Evolutionary conservation across 2,888 invertebrate genomes (phyloP), one percentile per base, ranked within the genome.

Genomic region (Drepanosiphum platanoidis): DNA sequence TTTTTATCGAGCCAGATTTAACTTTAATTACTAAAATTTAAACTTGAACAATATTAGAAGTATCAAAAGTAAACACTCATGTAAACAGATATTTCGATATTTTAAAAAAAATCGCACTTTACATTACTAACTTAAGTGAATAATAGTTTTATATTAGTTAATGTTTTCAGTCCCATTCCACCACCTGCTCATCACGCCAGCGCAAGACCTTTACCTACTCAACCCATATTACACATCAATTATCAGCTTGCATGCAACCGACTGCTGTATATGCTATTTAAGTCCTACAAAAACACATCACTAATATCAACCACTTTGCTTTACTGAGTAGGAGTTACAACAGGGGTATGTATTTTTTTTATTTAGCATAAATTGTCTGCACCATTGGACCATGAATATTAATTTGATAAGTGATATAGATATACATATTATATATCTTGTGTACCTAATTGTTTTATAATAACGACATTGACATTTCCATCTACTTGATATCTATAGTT

Each of bases 131-230:
- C 22, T 18, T 30, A 39, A 3, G 7, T 36, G 32, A 34, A 15
- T 46, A 52, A 27, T 64, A 27, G n/a, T 61, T 71, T 70, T 74
- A 61, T 7, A 8, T 39, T 89, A 75, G 68, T 86, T 15, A 52
- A 52, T 87, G 87, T 32, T 86, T 88, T 88, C 42, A 87, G 93
- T 88, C 93, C 92, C 87, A 90, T 95, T 66, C 96, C 95, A 75
- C 96, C 96, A 15, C 94, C 95, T 77, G 96, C 96, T 32, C 96
- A 95, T 90, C 95, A 95, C 91, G 93, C 94, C 88, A 93, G 93
- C 88, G 94, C 94, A 80, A 91, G 94, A 89, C 92, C 92, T 81
- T 91, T 93, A 88, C 89, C 93, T 89, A 92, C 92, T 75, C n/a
- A n/a, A 91, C 92, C 87, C 92, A 94, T 90, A 91, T 92, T 30